Evolutionary conservation across 35 echinoderm and acorn worm species (phyloP), one percentile per base, ranked within the genome.

Genomic region (Apostichopus parvimensis): DNA sequence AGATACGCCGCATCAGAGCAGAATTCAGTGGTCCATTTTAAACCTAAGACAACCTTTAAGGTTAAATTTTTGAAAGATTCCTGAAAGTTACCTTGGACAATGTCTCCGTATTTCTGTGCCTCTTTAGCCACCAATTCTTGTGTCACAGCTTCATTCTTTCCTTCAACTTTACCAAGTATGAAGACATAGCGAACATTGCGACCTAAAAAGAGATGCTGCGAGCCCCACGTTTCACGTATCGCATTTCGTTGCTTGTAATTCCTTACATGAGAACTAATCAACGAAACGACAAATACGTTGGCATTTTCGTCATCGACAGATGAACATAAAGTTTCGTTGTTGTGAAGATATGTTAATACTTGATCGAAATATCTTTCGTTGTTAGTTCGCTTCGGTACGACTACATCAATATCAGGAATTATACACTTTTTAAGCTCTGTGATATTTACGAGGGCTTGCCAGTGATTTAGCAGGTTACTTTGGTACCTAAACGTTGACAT

Each of bases 181-280:
- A 94, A 94, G 6, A 94, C 45, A 11, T 73, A 3, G 26, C 73
- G 73, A 5, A 94, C 45, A 1, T 57, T 60, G 53, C 90, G 77
- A 28, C 83, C 93, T 9, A 79, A 66, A 13, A 92, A 78, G 5
- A 55, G 13, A 26, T 11, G 34, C 22, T 55, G 55, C 14, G 80
- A 77, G 2, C 56, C 90, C 93, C 93, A 94, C 1, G 93, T 94
- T n/a, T 60, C 68, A 2, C 93, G 90, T 17, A 94, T 94, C 8
- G 90, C 90, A 4, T 77, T 23, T 12, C 93, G 79, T 54, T 86
- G 80, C 9, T 56, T 54, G 5, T 52, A 77, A 81, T 92, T 89
- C 2, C 62, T 34, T 5, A 80, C 86, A 8, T 70, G 24, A 14
- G 92, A 93, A 61, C 52, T 61, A 61, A 61, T 61, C 12, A 61